Conservation (phyloP, 2,888 invertebrate species). For the Cantharis nigra region DNA sequence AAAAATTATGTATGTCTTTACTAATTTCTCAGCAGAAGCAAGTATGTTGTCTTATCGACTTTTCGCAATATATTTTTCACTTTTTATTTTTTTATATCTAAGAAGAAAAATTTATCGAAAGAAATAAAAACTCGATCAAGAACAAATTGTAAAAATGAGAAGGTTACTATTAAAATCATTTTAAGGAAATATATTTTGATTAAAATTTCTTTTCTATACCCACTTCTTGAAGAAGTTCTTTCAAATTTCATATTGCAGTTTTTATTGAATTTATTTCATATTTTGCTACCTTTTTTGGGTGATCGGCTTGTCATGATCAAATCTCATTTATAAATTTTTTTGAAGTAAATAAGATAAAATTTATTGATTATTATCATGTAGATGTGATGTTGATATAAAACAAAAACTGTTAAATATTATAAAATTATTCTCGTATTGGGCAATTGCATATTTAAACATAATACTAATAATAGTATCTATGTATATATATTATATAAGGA, state of each 20-base stretch:
- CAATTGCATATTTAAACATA: neutral
- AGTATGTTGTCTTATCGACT: too few species aligned
- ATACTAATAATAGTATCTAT: neutral
- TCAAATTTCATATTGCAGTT: neutral
- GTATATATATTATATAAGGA: neutral
- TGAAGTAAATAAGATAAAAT: too few species aligned
- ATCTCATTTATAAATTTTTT: neutral
- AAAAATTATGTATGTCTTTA: too few species aligned
- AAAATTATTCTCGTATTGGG: neutral
- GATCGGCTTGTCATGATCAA: neutral
- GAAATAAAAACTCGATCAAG: neutral
- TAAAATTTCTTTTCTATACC: neutral
- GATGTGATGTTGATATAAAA: neutral
- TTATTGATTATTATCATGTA: neutral
- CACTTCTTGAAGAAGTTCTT: neutral
- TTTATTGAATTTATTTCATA: neutral
- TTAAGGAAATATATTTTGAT: neutral
- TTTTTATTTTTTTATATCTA: neutral
- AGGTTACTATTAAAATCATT: neutral
- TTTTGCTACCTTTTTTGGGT: neutral
- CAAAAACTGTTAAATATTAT: neutral
- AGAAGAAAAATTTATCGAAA: neutral
- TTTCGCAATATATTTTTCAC: neutral
- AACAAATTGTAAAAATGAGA: neutral
- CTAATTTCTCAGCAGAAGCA: too few species aligned